Evolutionary conservation across 2,797 vertebrate genomes (phyloP).

Genomic region (Pelodytes ibericus): DNA sequence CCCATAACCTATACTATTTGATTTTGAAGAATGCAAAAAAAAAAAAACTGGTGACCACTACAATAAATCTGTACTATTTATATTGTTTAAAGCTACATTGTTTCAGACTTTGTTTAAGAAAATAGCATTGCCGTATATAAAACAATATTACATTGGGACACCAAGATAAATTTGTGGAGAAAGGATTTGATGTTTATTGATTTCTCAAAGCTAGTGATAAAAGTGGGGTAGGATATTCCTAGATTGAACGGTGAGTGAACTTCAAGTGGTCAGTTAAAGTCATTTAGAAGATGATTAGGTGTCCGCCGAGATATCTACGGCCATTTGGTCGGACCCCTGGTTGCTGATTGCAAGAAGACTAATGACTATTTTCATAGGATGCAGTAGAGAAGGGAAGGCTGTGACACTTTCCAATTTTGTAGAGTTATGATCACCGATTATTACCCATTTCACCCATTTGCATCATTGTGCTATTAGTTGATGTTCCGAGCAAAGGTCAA

Average conservation of each 20-base stretch:
- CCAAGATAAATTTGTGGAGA: conserved; percentile 24
- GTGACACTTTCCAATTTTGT: conserved; percentile 12
- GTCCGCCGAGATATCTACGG: conserved; percentile 33
- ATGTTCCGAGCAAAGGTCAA: not conserved
- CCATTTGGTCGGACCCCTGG: conserved; percentile 34
- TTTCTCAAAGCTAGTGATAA: conserved; percentile 19
- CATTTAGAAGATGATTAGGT: conserved; percentile 53
- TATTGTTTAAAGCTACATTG: not conserved
- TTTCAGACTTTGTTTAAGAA: not conserved
- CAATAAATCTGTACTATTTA: not conserved
- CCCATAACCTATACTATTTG: too few species aligned
- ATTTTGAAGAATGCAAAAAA: not conserved
- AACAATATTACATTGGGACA: not conserved
- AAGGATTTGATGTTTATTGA: conserved; percentile 39
- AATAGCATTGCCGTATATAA: not conserved
- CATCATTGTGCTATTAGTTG: not conserved
- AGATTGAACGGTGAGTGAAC: conserved; percentile 42
- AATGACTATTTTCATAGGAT: conserved; percentile 32
- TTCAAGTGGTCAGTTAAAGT: conserved; percentile 44
- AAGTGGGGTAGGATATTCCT: conserved; percentile 36
- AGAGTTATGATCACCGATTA: conserved; percentile 2
- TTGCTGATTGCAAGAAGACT: conserved; percentile 46
- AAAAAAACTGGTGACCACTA: not conserved
- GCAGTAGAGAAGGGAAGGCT: conserved; percentile 17
- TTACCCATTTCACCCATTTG: conserved; percentile 8